phyloP scores from a whole-genome alignment of 2,113 vertebrate genomes.

The Lonchura striata region DNA sequence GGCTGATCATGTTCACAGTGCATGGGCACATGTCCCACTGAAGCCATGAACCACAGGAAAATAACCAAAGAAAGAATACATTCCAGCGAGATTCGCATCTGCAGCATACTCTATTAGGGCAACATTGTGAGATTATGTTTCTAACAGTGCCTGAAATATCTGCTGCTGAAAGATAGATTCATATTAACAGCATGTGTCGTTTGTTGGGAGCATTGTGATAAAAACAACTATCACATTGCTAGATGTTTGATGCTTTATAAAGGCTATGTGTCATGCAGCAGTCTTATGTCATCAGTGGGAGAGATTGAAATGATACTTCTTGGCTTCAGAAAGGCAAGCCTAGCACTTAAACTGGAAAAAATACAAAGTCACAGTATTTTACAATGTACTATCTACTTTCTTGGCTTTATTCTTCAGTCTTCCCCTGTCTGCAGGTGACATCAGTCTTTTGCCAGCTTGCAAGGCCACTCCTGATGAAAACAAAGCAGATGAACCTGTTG shows the following conservation, averaged over 20 bases:
- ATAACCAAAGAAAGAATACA: conserved; percentile 44
- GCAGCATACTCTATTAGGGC: conserved; percentile 40
- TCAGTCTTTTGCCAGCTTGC: neutral
- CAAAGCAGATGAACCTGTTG: rapidly evolving
- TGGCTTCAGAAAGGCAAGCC: conserved; percentile 11
- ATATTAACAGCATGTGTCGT: conserved; percentile 58
- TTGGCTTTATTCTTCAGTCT: neutral
- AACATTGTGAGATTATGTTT: conserved; percentile 41
- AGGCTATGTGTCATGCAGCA: conserved; percentile 15
- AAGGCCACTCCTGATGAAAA: neutral
- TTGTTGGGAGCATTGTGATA: conserved; percentile 58
- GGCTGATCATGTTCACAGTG: neutral
- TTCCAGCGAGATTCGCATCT: conserved; percentile 24
- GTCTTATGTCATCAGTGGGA: conserved; percentile 32
- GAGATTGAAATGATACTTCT: conserved; percentile 3
- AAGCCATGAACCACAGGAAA: conserved; percentile 2
- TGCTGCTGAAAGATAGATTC: conserved; percentile 60
- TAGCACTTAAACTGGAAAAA: neutral
- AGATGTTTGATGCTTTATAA: conserved; percentile 47
- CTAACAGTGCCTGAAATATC: conserved; percentile 55
- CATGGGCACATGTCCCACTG: neutral
- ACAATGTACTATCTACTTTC: neutral
- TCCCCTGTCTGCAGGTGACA: neutral
- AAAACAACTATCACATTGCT: conserved; percentile 48
- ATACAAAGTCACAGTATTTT: neutral